These are phyloP conservation scores for Lepisosteus osseus DNA, from an alignment of 2,113 vertebrate genomes.

Conservation along the genomic window DNA sequence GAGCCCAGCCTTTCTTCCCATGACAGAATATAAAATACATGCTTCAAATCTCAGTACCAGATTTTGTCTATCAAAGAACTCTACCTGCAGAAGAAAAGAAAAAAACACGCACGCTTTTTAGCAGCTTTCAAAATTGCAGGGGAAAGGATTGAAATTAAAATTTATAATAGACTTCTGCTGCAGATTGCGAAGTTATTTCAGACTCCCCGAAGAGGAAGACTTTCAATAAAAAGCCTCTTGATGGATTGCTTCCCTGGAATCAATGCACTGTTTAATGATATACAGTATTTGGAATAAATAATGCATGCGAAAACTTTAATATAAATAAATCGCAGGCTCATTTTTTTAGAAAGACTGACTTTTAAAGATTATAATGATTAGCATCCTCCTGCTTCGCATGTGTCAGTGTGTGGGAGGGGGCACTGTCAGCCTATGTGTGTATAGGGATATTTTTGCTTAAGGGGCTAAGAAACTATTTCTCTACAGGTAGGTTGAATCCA, in stretches of 20 bases:
- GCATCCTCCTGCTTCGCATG: conserved; percentile 16
- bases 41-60: too few species aligned
- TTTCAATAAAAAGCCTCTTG: conserved; percentile 15
- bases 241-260: conserved; percentile 24
- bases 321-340: conserved; percentile 17
- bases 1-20: too few species aligned
- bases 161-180: background rate
- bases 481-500: too few species aligned
- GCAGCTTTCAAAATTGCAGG: background rate
- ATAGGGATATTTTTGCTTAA: background rate
- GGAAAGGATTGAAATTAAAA: conserved; percentile 5
- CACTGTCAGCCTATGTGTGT: background rate
- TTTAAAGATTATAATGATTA: conserved; percentile 21
- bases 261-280: conserved; percentile 21
- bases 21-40: too few species aligned
- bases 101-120: conserved; percentile 14
- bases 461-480: background rate
- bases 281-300: conserved; percentile 4
- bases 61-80: too few species aligned
- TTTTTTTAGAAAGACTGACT: conserved; percentile 17
- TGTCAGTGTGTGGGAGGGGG: background rate
- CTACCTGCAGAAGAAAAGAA: background rate
- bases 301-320: conserved; percentile 12
- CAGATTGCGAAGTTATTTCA: background rate
- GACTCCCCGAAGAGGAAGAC: background rate